Evolutionary conservation across 2,797 vertebrate genomes (phyloP), one percentile per base, ranked within the genome.

Genomic region (Manis crassicaudata): DNA sequence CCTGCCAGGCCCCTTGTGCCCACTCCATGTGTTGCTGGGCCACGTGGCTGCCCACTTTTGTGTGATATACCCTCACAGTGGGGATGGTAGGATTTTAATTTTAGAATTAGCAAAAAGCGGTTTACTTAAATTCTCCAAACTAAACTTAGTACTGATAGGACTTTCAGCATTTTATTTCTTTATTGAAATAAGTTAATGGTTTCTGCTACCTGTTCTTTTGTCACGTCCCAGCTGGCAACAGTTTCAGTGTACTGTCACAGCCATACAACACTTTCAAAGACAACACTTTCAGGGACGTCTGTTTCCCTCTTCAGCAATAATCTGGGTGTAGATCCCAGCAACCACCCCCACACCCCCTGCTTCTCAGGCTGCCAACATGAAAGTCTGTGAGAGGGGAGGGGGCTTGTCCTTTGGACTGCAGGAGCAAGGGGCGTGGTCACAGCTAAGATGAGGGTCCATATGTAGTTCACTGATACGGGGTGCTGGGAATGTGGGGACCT

Each of bases 121-220:
- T 83, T 77, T 62, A 68, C 50, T 73, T 89, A 60, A 90, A 43
- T 90, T 86, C 50, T 91, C 89, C 62, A 91, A 23, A 23, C 88
- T 82, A 35, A 86, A 82, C 27, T 80, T 80, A 62, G 65, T 46
- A 35, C 52, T 73, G 43, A 58, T 14, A 23, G 18, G 77, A 79
- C 68, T 90, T 88, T 50, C 46, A 95, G 60, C 82, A 82, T 88
- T 87, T 90, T 60, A 3, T 63, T 88, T 77, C 52, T 73, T 81
- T 62, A 25, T 52, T 93, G 43, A 90, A 87, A 62, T 88, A 90
- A 84, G 70, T 72, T 52, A 70, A 56, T 32, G 46, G 75, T 73
- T 84, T 23, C 14, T 60, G 68, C 46, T n/a, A 12, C 14, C 35
- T 50, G 27, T 9, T 50, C 37, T 60, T 67, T 79, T 46, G 40